A percentile compares a stretch with the other conserved stretches of the same genome.
phyloP scores from a whole-genome alignment of 2,113 vertebrate genomes.

The Labeo rohita region DNA sequence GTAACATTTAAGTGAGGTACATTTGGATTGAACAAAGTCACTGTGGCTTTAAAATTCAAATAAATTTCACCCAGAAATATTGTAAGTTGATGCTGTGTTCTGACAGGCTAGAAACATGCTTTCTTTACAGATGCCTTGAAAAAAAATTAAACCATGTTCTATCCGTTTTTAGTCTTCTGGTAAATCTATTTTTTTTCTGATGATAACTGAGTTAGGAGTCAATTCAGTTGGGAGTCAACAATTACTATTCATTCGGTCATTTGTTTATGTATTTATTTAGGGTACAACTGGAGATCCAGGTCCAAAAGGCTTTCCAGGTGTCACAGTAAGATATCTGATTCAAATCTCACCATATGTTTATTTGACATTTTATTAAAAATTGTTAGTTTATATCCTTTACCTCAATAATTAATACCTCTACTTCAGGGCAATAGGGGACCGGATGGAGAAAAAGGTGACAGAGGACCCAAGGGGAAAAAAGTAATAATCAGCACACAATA shows the following conservation, averaged over 20 bases:
- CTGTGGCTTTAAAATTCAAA: background rate
- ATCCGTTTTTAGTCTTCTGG: background rate
- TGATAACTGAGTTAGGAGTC: background rate
- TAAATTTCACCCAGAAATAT: background rate
- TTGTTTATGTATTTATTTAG: constrained; percentile 60
- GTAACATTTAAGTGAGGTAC: background rate
- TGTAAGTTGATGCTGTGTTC: background rate
- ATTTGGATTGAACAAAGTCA: constrained; percentile 4
- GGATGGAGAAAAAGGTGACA: constrained; percentile 74
- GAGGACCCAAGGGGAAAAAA: constrained; percentile 76
- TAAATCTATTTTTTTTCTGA: background rate
- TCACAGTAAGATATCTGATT: constrained; percentile 69
- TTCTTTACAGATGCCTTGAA: background rate
- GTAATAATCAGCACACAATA: constrained; percentile 64
- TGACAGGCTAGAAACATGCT: background rate
- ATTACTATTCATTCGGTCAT: background rate
- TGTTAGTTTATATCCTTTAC: background rate
- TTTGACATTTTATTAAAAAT: background rate
- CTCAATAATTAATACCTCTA: constrained; percentile 27
- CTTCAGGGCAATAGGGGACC: constrained; percentile 73
- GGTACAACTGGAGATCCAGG: constrained; percentile 75
- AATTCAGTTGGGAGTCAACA: background rate
- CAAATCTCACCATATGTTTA: constrained; percentile 4
- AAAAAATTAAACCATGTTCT: background rate
- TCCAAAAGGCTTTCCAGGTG: constrained; percentile 71